Conservation (phyloP, 2,888 invertebrate species). For the Cryptops parisi region DNA sequence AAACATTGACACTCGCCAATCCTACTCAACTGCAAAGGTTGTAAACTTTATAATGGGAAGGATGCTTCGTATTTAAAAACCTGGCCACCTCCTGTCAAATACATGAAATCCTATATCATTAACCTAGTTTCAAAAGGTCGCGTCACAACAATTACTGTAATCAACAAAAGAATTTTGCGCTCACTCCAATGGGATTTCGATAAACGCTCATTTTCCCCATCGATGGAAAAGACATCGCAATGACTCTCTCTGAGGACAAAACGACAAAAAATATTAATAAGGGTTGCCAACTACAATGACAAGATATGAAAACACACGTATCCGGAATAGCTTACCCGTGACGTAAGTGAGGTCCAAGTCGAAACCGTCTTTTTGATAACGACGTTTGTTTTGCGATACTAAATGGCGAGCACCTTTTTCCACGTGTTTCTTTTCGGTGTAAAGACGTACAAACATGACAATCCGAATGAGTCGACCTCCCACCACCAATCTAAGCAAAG, state of each 20-base stretch:
- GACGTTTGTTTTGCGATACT: slow-evolving; percentile 38
- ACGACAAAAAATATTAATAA: slow-evolving; percentile 8
- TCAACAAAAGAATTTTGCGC: too few species aligned
- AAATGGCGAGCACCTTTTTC: slow-evolving; percentile 31
- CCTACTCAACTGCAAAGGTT: slow-evolving; percentile 35
- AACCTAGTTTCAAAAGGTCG: too few species aligned
- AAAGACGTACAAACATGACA: slow-evolving; percentile 30
- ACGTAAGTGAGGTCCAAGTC: slow-evolving; percentile 39
- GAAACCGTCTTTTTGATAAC: slow-evolving; percentile 37
- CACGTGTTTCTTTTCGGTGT: slow-evolving; percentile 32
- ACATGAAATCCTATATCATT: too few species aligned
- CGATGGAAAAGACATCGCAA: slow-evolving; percentile 40
- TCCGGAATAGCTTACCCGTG: slow-evolving; percentile 27
- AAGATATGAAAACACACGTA: background rate
- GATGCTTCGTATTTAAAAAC: slow-evolving; percentile 36
- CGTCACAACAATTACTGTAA: too few species aligned
- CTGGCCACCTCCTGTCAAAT: slow-evolving; percentile 38
- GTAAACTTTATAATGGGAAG: slow-evolving; percentile 35
- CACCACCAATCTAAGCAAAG: slow-evolving; percentile 27
- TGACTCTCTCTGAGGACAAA: slow-evolving; percentile 29
- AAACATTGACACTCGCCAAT: background rate
- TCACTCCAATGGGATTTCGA: slow-evolving; percentile 36
- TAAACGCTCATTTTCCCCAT: slow-evolving; percentile 36
- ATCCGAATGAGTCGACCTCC: slow-evolving; percentile 29
- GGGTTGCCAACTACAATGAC: too few species aligned